Evolutionary conservation across 2,888 invertebrate species (phyloP), one percentile per base, ranked within the genome.

Genomic region (Dicycla oo): DNA sequence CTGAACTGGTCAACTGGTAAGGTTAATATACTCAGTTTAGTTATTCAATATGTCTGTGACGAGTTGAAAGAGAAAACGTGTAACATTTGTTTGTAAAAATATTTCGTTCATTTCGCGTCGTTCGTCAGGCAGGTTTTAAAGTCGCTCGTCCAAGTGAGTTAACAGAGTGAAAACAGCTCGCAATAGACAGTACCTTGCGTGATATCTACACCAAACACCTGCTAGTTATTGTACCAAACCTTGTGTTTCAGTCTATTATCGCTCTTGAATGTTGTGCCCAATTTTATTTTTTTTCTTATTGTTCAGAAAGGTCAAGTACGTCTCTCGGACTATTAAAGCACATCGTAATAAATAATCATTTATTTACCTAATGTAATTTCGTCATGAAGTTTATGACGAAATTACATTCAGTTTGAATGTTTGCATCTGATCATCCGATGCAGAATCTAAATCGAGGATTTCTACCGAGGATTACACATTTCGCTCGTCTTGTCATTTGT

Each of bases 301-400:
- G 88, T 89, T 87, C 70, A 79, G 85, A 92, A 93, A 94, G 93
- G 93, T 95, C 94, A 94, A 93, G 93, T 93, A 80, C 91, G 78
- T 64, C 40, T 77, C 69, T 79, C 80, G 79, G 76, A 87, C 86
- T 83, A 73, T 85, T 86, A 87, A 84, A 81, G 77, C 78, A 82
- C 87, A 86, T 88, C 83, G 85, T 83, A 89, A 88, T 82, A 87
- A 86, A 77, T 80, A 72, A 71, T 76, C 0, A 40, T 81, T 65
- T 65, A 62, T 81, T 67, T 63, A 64, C 69, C 67, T 63, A 73
- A 74, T 51, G 78, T 78, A 81, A 77, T 84, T 87, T 85, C 79
- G 78, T 87, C 84, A 88, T 81, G 82, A 87, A 87, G 83, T 87
- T n/a, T n/a, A n/a, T n/a, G n/a, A n/a, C n/a, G n/a, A n/a, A n/a